These are phyloP conservation scores for Gulo gulo DNA, from an alignment of 2,113 vertebrate species.

Conservation along the genomic window DNA sequence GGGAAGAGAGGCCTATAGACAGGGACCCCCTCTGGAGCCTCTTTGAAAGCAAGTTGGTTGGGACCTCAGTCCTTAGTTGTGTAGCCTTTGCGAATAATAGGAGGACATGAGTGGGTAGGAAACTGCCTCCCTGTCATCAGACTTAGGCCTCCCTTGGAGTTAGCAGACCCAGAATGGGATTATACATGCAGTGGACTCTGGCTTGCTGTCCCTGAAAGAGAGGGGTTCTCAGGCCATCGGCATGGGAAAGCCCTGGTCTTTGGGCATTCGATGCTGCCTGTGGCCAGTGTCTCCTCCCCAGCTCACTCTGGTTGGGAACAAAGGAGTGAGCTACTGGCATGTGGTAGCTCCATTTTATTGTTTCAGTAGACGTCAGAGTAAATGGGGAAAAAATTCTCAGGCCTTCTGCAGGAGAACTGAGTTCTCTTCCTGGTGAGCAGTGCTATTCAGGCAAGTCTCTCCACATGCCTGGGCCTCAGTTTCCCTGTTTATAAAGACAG, in stretches of 20 bases:
- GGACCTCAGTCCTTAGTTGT: not conserved
- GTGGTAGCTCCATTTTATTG: not conserved
- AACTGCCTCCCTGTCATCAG: not conserved
- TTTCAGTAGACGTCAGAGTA: not conserved
- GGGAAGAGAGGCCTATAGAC: not conserved
- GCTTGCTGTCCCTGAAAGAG: not conserved
- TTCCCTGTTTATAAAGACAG: not conserved
- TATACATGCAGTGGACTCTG: rapidly evolving
- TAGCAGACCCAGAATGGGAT: not conserved
- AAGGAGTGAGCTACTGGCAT: not conserved
- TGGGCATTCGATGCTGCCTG: not conserved
- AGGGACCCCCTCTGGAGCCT: rapidly evolving
- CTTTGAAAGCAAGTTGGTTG: not conserved
- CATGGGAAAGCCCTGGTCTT: not conserved
- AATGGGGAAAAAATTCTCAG: not conserved
- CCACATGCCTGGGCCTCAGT: not conserved
- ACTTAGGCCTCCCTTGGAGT: not conserved
- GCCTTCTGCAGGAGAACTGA: not conserved
- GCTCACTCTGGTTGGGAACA: not conserved
- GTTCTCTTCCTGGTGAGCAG: not conserved
- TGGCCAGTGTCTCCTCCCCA: not conserved
- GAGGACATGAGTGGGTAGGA: not conserved
- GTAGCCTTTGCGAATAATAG: not conserved
- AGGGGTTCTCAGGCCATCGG: not conserved
- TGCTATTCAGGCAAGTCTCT: not conserved